Evolutionary conservation across 2,797 vertebrate genomes (phyloP), one percentile per base, ranked within the genome.

Genomic region (Gymnothorax javanicus): DNA sequence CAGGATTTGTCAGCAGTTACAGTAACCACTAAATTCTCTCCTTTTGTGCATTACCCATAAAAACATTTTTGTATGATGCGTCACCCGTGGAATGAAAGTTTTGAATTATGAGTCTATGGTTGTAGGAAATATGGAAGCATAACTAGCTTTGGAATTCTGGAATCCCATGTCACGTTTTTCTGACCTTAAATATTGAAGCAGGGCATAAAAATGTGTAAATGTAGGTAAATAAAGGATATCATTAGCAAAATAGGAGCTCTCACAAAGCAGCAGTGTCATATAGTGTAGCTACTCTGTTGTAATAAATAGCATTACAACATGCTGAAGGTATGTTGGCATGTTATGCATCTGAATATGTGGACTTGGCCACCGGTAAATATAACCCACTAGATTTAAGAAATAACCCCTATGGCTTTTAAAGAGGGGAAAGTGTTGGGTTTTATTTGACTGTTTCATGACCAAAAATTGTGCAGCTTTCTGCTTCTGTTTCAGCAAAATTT

Each of bases 21-120:
- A 79, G 75, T 79, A 79, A 79, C 43, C 75, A 79, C 6, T 54
- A 52, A 54, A 79, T 79, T 79, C 43, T 79, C 43, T 43, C 13
- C 75, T 79, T 54, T 79, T 43, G 75, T 52, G 13, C 7, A 7
- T 43, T 52, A 8, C 43, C 52, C 73, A 52, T 50, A 8, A 50
- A 13, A 52, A 23, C 75, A 79, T 79, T 79, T 54, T 7, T 79
- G 43, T 20, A 3, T 17, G 7, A 52, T 20, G 50, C 50, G 20
- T 79, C 75, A 79, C 23, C 75, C 43, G 50, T 20, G 54, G 54
- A 79, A 25, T 9, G 25, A 69, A 7, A 27, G 23, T 9, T 69
- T 69, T 7, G 23, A 27, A 43, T 75, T 13, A 75, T 43, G 43
- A 13, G 71, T 12, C 20, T 33, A 13, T 75, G 71, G 15, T 33